These are phyloP conservation scores for Macroglossus sobrinus DNA, from an alignment of 2,113 vertebrate species.

Conservation along the genomic window DNA sequence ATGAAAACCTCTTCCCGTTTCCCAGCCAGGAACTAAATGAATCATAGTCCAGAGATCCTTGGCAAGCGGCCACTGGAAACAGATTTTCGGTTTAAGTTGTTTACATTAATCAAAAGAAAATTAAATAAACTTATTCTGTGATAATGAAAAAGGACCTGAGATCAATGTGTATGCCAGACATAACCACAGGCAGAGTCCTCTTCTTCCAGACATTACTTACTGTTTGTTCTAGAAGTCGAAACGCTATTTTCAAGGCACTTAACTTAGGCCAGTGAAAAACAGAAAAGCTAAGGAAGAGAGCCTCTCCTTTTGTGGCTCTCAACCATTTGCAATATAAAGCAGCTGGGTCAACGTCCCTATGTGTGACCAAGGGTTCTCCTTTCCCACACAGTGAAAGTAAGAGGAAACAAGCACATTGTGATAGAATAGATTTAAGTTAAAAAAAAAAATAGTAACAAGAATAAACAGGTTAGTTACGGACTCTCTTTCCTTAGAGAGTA, in stretches of 20 bases:
- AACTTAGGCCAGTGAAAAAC: neutral
- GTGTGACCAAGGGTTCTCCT: neutral
- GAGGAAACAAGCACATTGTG: neutral
- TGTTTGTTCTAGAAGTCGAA: neutral
- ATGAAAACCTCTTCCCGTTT: neutral
- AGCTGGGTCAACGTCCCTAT: neutral
- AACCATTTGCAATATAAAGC: neutral
- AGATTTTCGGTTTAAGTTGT: slow-evolving; percentile 24
- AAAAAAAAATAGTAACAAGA: neutral
- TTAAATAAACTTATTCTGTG: slow-evolving; percentile 14
- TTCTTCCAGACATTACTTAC: neutral
- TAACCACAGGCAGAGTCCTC: neutral
- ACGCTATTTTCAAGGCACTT: neutral
- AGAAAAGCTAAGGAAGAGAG: neutral
- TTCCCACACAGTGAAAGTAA: neutral
- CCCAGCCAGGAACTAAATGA: slow-evolving; percentile 7
- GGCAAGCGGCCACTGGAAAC: neutral
- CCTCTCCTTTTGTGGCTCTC: neutral
- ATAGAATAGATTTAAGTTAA: neutral
- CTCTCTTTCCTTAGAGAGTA: neutral
- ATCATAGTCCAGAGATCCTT: neutral
- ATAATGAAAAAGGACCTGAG: neutral
- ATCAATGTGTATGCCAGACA: neutral
- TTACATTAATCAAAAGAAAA: slow-evolving; percentile 31
- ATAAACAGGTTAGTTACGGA: neutral